Evolutionary conservation across 2,888 invertebrate genomes (phyloP).

Genomic region (Caenorhabditis afra): DNA sequence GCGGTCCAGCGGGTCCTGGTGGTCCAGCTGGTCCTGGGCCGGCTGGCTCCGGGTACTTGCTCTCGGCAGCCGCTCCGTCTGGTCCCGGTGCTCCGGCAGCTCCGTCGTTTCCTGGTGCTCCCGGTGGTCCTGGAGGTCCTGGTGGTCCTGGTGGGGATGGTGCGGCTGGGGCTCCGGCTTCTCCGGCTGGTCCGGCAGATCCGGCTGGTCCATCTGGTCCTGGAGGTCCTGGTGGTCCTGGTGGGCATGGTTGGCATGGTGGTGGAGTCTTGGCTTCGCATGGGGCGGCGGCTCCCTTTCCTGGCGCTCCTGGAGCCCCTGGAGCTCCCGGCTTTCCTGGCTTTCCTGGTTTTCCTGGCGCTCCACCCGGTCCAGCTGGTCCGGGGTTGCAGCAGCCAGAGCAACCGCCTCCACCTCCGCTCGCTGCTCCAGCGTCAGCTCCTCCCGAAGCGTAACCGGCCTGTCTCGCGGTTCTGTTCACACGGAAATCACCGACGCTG

Average conservation of each 20-base stretch:
- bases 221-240: slow-evolving; percentile 72
- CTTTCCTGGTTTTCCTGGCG: slow-evolving; percentile 47
- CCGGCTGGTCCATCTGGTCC: slow-evolving; percentile 68
- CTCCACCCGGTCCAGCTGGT: slow-evolving; percentile 49
- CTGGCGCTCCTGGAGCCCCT: slow-evolving; percentile 84
- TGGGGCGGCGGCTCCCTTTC: slow-evolving; percentile 50
- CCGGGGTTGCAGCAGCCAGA: slow-evolving; percentile 50
- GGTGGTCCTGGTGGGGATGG: slow-evolving; percentile 68
- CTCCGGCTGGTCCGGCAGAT: slow-evolving; percentile 55
- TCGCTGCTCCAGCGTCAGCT: slow-evolving; percentile 26
- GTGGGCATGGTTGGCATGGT: slow-evolving; percentile 63
- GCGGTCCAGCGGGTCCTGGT: slow-evolving; percentile 59
- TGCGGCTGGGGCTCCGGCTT: slow-evolving; percentile 61
- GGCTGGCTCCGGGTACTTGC: slow-evolving; percentile 50
- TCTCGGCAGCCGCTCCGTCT: slow-evolving; percentile 55
- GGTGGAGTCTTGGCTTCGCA: slow-evolving; percentile 52
- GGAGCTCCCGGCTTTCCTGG: slow-evolving; percentile 60
- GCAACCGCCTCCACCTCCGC: slow-evolving; percentile 28
- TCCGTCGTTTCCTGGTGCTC: slow-evolving; percentile 58
- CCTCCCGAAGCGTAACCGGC: slow-evolving; percentile 37
- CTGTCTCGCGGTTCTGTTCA: slow-evolving; percentile 60
- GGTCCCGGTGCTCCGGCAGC: slow-evolving; percentile 52
- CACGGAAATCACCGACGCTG: slow-evolving; percentile 13
- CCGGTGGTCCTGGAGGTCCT: slow-evolving; percentile 64
- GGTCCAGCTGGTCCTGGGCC: slow-evolving; percentile 60